Evolutionary conservation across 2,797 vertebrate species (phyloP).

Genomic region (Onychomys leucogaster): DNA sequence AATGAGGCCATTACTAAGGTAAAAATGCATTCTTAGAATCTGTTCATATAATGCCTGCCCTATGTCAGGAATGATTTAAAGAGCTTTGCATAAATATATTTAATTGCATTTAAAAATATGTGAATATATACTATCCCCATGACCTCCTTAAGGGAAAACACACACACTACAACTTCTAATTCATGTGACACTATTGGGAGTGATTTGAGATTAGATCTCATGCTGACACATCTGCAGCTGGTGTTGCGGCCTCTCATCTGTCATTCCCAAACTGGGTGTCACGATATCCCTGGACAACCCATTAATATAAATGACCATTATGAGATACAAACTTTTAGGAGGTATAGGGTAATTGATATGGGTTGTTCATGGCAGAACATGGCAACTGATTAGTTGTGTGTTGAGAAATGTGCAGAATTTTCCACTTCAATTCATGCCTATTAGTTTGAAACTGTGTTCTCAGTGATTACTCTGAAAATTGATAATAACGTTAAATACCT

Average conservation of each 20-base stretch:
- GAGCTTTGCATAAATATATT: background rate
- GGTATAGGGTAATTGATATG: background rate
- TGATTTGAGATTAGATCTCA: background rate
- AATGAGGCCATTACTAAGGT: background rate
- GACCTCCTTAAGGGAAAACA: background rate
- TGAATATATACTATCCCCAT: background rate
- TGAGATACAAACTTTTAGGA: background rate
- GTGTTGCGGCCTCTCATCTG: rapidly evolving
- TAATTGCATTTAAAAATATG: background rate
- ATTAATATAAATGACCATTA: too few species aligned
- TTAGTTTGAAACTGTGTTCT: background rate
- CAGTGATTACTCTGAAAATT: background rate
- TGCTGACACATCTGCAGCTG: background rate
- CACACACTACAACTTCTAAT: background rate
- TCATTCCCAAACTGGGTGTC: background rate
- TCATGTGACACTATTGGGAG: background rate
- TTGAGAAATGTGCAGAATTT: background rate
- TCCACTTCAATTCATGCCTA: background rate
- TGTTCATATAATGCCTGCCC: background rate
- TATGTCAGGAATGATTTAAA: background rate
- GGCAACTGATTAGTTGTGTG: background rate
- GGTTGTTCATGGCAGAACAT: background rate
- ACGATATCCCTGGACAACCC: too few species aligned
- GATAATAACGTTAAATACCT: background rate
- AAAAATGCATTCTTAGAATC: background rate